A percentile compares a stretch with the other conserved stretches of the same genome.
Conservation (phyloP, 2,113 vertebrate genomes). For the Spea bombifrons region DNA sequence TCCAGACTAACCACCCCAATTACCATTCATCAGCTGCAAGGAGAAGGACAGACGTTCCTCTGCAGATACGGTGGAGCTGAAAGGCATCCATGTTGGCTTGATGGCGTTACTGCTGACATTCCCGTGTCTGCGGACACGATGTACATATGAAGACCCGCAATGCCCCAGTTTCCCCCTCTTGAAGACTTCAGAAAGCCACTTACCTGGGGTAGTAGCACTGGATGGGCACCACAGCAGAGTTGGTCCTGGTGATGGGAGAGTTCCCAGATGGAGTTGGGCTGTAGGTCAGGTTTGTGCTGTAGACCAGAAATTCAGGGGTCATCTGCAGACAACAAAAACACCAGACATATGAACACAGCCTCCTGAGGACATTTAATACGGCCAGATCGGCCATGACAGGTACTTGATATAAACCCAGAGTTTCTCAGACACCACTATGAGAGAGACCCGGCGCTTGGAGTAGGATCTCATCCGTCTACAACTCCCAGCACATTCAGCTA, state of each 20-base stretch:
- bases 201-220: conserved; percentile 8
- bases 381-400: no score
- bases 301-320: conserved; percentile 3
- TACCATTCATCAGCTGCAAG: conserved; percentile 68
- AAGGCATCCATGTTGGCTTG: conserved; percentile 70
- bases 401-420: no score
- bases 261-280: not conserved
- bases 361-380: no score
- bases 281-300: conserved; percentile 10
- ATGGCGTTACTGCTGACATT: conserved; percentile 67
- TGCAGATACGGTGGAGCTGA: conserved; percentile 47
- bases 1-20: not conserved
- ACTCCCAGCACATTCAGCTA: no score
- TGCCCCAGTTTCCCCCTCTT: no score
- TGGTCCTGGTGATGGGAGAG: not conserved
- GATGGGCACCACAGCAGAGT: not conserved
- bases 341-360: no score
- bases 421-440: no score
- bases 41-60: conserved; percentile 64
- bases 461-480: no score
- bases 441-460: no score
- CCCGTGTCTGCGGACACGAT: conserved; percentile 57
- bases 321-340: conserved; percentile 7
- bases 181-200: no score
- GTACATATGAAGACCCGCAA: not conserved